Conservation (phyloP, 2,797 vertebrate genomes). For the Sebastes alutus region DNA sequence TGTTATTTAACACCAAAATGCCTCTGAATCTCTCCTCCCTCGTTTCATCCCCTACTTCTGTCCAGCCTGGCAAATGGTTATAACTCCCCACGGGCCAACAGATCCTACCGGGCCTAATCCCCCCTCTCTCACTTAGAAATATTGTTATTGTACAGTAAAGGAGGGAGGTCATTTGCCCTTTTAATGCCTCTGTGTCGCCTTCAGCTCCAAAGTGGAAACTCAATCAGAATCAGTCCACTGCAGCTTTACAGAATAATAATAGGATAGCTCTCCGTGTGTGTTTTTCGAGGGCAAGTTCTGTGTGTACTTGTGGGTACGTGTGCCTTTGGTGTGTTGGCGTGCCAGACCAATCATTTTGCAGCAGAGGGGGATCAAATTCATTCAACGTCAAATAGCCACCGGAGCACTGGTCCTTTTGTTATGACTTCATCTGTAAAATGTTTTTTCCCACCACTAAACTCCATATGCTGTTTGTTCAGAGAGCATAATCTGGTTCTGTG, state of each 20-base stretch:
- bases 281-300: conserved; percentile 9
- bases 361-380: conserved; percentile 61
- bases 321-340: conserved; percentile 32
- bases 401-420: conserved; percentile 62
- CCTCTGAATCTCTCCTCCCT: conserved; percentile 8
- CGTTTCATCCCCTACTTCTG: conserved; percentile 23
- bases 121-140: conserved; percentile 59
- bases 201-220: conserved; percentile 73
- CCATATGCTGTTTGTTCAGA: conserved; percentile 71
- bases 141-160: conserved; percentile 43
- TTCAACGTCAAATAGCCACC: conserved; percentile 66
- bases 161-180: conserved; percentile 68
- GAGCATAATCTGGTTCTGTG: conserved; percentile 68
- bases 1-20: conserved; percentile 27
- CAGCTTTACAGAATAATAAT: conserved; percentile 67
- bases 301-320: conserved; percentile 26
- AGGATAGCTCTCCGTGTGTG: conserved; percentile 39
- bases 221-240: conserved; percentile 54
- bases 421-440: conserved; percentile 78
- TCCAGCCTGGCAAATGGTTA: conserved; percentile 56
- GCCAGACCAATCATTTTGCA: conserved; percentile 62
- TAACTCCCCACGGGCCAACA: conserved; percentile 52
- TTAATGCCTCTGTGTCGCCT: conserved; percentile 66
- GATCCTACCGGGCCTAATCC: conserved; percentile 65
- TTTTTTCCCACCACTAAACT: conserved; percentile 73